Evolutionary conservation across 37 sponge, comb jelly and placozoan species (phyloP).

Genomic region (Oopsacas minuta): DNA sequence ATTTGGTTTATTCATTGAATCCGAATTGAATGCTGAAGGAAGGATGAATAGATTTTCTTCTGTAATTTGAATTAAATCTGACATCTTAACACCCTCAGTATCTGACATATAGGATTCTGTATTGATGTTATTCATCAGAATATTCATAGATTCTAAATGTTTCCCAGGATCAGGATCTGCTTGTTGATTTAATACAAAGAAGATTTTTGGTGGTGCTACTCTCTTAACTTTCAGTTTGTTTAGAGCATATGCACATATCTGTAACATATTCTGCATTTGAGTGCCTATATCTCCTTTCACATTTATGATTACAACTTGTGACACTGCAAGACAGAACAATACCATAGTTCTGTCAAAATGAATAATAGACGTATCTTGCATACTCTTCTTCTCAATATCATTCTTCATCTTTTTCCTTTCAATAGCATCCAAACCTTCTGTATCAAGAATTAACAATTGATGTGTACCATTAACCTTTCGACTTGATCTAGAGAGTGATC

Average conservation of each 20-base stretch:
- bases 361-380: not conserved
- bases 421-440: conserved; percentile 11
- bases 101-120: not conserved
- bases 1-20: not conserved
- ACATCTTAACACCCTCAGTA: not conserved
- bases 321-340: not conserved
- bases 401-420: not conserved
- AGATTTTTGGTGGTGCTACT: not conserved
- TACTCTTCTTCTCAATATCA: not conserved
- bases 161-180: not conserved
- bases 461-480: not conserved
- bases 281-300: not conserved
- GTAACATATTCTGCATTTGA: not conserved
- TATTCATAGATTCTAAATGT: not conserved
- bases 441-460: not conserved
- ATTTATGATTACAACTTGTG: not conserved
- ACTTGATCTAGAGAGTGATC: not conserved
- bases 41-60: not conserved
- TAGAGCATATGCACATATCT: not conserved
- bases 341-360: conserved; percentile 13
- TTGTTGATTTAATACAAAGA: conserved; percentile 10
- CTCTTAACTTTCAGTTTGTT: not conserved
- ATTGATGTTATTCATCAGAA: not conserved
- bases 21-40: conserved; percentile 2
- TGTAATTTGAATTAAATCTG: not conserved